phyloP scores from a whole-genome alignment of 2,113 vertebrate species.

The Dasyornis broadbenti region DNA sequence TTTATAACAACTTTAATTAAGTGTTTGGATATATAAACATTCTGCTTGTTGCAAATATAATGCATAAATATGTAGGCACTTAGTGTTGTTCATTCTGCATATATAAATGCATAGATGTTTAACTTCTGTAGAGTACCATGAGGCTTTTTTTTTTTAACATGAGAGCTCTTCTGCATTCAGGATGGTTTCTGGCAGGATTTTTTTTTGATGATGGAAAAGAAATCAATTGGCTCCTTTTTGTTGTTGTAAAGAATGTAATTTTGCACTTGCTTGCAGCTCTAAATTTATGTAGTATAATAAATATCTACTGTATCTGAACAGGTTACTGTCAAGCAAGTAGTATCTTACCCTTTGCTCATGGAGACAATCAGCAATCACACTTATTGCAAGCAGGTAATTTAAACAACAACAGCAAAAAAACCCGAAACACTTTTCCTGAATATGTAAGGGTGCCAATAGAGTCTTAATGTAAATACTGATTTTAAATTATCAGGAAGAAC shows the following conservation, averaged over 20 bases:
- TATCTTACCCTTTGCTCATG: slow-evolving; percentile 73
- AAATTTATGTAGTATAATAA: neutral
- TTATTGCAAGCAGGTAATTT: slow-evolving; percentile 75
- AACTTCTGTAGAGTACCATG: neutral
- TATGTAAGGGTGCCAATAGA: neutral
- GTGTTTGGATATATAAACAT: neutral
- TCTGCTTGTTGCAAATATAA: neutral
- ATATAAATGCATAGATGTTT: neutral
- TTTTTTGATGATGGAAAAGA: neutral
- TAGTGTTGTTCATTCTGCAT: neutral
- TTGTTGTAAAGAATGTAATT: neutral
- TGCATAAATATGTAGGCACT: neutral
- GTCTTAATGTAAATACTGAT: slow-evolving; percentile 34
- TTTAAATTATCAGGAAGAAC: slow-evolving; percentile 71
- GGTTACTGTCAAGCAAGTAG: slow-evolving; percentile 76
- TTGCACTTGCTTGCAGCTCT: neutral
- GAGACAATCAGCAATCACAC: slow-evolving; percentile 74
- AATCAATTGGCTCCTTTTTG: neutral
- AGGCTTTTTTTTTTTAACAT: neutral
- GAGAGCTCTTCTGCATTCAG: neutral
- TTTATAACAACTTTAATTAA: neutral
- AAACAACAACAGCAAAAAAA: neutral
- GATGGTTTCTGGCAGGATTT: neutral
- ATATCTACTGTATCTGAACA: slow-evolving; percentile 62
- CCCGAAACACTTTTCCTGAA: neutral